phyloP scores from a whole-genome alignment of 1,140 invertebrate genomes.

The Theocolax elegans region DNA sequence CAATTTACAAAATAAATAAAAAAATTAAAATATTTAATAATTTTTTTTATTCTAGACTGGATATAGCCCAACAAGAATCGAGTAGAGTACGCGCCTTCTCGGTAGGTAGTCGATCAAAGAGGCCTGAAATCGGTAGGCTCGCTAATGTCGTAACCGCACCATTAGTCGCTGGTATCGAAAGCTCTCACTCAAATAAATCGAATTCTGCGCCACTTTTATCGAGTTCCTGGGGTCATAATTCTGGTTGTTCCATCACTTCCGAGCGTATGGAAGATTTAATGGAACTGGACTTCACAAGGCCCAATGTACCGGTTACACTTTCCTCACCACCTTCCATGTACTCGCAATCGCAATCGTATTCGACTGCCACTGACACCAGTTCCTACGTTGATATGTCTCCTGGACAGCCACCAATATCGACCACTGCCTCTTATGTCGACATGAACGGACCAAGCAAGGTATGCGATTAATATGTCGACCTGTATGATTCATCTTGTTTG shows the following conservation, averaged over 20 bases:
- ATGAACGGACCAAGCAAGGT: constrained; percentile 66
- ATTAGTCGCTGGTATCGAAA: constrained; percentile 64
- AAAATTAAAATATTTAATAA: too few species aligned
- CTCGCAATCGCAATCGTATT: constrained; percentile 53
- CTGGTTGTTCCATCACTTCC: constrained; percentile 62
- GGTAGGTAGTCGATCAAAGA: constrained; percentile 74
- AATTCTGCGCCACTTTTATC: constrained; percentile 64
- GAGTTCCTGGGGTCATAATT: constrained; percentile 71
- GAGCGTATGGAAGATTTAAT: constrained; percentile 81
- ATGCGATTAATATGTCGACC: constrained; percentile 9
- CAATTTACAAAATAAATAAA: too few species aligned
- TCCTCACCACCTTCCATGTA: constrained; percentile 58
- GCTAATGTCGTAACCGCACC: constrained; percentile 71
- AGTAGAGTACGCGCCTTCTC: constrained; percentile 76
- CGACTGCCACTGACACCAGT: constrained; percentile 66
- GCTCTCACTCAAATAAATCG: constrained; percentile 60
- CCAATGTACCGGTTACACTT: constrained; percentile 55
- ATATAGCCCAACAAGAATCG: constrained; percentile 61
- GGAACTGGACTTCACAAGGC: constrained; percentile 81
- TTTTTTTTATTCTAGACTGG: constrained; percentile 52
- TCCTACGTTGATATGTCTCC: constrained; percentile 72
- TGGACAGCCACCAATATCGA: constrained; percentile 56
- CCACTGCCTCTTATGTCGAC: constrained; percentile 64
- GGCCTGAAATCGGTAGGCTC: constrained; percentile 62
- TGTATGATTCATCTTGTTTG: neutral